Percentiles rank a stretch among this genome's conserved stretches.
These are phyloP conservation scores for Chromoteleia sp. DNA, from an alignment of 2,888 invertebrate genomes.

Conservation along the genomic window DNA sequence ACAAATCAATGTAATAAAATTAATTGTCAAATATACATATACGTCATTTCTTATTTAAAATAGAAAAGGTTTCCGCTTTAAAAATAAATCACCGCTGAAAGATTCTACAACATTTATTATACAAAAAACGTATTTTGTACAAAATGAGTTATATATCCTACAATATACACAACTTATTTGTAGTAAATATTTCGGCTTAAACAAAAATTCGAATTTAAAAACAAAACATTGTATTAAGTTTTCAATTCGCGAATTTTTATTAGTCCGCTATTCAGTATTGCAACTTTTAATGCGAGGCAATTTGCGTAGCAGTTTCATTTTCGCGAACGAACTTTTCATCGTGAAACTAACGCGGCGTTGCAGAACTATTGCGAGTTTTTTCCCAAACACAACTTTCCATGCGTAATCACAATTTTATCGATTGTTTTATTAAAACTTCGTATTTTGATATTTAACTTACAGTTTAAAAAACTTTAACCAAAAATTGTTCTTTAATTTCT, in stretches of 20 bases:
- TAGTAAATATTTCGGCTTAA: slow-evolving; percentile 16
- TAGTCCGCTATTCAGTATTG: slow-evolving; percentile 8
- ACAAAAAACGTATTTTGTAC: slow-evolving; percentile 35
- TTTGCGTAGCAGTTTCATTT: slow-evolving; percentile 24
- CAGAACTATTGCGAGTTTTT: slow-evolving; percentile 3
- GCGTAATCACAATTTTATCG: slow-evolving; percentile 1
- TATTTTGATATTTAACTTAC: not conserved
- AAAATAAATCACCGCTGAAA: not conserved
- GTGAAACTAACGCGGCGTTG: not conserved
- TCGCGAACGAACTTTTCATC: slow-evolving; percentile 2
- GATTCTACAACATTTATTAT: slow-evolving; percentile 33
- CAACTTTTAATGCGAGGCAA: slow-evolving; percentile 29
- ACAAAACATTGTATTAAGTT: slow-evolving; percentile 11
- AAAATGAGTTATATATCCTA: slow-evolving; percentile 22
- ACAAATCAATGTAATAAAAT: too few species aligned
- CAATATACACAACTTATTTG: slow-evolving; percentile 29
- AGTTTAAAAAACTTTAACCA: not conserved
- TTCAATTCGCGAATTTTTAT: slow-evolving; percentile 12
- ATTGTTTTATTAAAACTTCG: not conserved
- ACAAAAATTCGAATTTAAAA: slow-evolving; percentile 9
- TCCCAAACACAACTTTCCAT: slow-evolving; percentile 1
- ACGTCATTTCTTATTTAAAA: too few species aligned
- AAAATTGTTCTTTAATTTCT: too few species aligned
- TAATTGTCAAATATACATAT: too few species aligned
- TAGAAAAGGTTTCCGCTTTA: not conserved